Conservation (phyloP, 1,140 invertebrate species). For the Intoshia linei region DNA sequence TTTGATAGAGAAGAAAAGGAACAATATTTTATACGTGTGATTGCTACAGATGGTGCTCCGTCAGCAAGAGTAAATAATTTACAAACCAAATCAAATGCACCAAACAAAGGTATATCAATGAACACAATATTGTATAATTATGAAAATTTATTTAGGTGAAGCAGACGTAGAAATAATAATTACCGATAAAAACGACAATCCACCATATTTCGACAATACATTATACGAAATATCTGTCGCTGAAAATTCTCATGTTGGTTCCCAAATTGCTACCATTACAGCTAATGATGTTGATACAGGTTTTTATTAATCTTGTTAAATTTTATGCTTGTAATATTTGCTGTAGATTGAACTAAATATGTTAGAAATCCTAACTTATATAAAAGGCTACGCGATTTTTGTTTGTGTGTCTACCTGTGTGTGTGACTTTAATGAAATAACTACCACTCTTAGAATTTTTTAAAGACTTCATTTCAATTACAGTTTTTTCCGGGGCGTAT, state of each 20-base stretch:
- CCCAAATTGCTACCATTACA: conserved; percentile 71
- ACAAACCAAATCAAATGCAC: conserved; percentile 36
- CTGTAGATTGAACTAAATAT: too few species aligned
- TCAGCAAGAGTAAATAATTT: conserved; percentile 56
- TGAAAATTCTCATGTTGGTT: conserved; percentile 81
- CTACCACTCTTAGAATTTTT: too few species aligned
- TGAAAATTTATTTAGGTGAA: conserved; percentile 18
- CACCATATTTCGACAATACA: conserved; percentile 70
- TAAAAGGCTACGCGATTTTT: too few species aligned
- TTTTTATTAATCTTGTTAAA: conserved; percentile 29
- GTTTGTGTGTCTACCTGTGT: too few species aligned
- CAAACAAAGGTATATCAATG: conserved; percentile 72
- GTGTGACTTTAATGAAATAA: too few species aligned
- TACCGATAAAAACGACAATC: conserved; percentile 87
- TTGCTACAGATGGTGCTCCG: conserved; percentile 56
- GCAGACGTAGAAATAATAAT: conserved; percentile 44
- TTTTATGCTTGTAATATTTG: too few species aligned
- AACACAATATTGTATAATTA: too few species aligned
- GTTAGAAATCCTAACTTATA: too few species aligned
- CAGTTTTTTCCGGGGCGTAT: too few species aligned
- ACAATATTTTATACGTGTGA: conserved; percentile 63
- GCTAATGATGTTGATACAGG: conserved; percentile 91
- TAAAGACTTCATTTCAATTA: too few species aligned
- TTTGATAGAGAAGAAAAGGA: conserved; percentile 76
- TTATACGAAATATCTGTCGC: conserved; percentile 78